phyloP scores from a whole-genome alignment of 2,113 vertebrate species.

The Heteronetta atricapilla region DNA sequence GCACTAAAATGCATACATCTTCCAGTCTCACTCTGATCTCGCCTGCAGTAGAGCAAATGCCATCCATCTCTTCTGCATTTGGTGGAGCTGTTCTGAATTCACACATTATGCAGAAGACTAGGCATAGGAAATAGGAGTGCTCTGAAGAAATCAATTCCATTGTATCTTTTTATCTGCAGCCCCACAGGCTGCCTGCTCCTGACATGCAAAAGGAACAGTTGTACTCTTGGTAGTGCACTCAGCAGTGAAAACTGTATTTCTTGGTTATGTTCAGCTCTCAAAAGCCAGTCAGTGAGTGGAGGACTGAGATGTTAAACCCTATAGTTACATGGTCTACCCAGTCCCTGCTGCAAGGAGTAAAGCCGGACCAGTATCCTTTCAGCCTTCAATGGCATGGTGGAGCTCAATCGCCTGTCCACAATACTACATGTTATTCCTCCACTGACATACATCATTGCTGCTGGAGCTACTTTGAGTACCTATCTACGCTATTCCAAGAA shows the following conservation, averaged over 20 bases:
- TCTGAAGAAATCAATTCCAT: neutral
- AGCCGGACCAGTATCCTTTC: neutral
- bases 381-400: neutral
- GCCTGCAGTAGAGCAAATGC: neutral
- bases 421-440: neutral
- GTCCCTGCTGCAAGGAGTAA: neutral
- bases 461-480: neutral
- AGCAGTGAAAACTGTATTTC: neutral
- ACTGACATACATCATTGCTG: neutral
- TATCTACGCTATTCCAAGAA: neutral
- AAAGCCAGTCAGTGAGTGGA: neutral
- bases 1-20: neutral
- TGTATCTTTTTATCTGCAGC: neutral
- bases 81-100: neutral
- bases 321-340: neutral
- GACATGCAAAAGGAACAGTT: neutral
- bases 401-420: neutral
- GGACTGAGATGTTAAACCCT: neutral
- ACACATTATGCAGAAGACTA: neutral
- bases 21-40: conserved; percentile 17
- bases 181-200: neutral
- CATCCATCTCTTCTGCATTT: neutral
- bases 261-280: neutral
- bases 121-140: neutral
- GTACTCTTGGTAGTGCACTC: neutral